Evolutionary conservation across 2,113 vertebrate species (phyloP), one percentile per base, ranked within the genome.

Genomic region (Silurus glanis): DNA sequence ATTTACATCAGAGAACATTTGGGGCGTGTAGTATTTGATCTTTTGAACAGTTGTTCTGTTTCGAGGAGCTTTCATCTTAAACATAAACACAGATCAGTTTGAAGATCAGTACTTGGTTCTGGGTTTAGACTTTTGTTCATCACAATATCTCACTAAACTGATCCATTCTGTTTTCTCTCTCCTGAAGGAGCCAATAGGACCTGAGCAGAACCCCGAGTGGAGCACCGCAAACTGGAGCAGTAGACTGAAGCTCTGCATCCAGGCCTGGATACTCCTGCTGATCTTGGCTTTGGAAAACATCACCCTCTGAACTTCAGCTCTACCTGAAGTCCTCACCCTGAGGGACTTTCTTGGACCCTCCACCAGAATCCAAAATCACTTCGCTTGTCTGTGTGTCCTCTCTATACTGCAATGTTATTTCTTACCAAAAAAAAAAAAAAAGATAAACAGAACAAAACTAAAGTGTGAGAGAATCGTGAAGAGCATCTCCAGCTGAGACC

Each of bases 331-430:
- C 82, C 69, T 47, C 53, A 83, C 21, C 75, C 67, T 51, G 69
- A 88, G 86, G 87, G 79, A 69, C 53, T 64, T 25, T 58, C 78
- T 21, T 6, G 82, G 74, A 76, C 82, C 78, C 80, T 78, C 71
- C 47, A 74, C 19, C 83, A 37, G 28, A 83, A 61, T 76, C 72
- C 79, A 83, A 56, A 87, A 83, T 47, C 59, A 49, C 37, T 86
- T 78, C 47, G 17, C 66, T 21, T 86, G 78, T 83, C 75, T 72
- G 66, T 75, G 69, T 76, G 79, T 89, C 86, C 87, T 83, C 81
- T 89, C 66, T 90, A 55, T 84, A 87, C 49, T 49, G 69, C 88
- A 81, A 80, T 25, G 87, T 89, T 89, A 72, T 58, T 86, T 87
- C 74, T 80, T 59, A 83, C 67, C 67, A 28, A 62, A 66, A 53